Conservation (phyloP, 1,140 invertebrate genomes). For the Solenopsis fugax region DNA sequence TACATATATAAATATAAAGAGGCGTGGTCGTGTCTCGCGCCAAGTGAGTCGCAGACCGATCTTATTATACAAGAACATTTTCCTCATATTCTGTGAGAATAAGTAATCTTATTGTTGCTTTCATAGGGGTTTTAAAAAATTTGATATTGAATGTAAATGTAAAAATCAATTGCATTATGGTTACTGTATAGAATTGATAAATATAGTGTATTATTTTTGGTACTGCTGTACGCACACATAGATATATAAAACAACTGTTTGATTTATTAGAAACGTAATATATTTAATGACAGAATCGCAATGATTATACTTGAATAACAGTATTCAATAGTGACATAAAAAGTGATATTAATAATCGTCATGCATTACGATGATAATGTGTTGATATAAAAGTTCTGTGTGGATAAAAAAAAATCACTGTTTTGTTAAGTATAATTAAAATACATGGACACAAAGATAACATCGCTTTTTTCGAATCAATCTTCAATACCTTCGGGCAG, state of each 20-base stretch:
- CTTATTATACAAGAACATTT: conserved; percentile 1
- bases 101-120: not conserved
- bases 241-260: not conserved
- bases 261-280: conserved; percentile 18
- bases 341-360: conserved; percentile 15
- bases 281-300: not conserved
- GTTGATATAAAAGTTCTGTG: conserved; percentile 21
- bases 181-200: conserved; percentile 35
- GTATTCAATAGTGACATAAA: conserved; percentile 14
- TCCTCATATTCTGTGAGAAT: not conserved
- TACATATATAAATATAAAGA: not conserved
- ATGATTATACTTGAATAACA: conserved; percentile 17
- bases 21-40: too few relatives aligned
- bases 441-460: conserved; percentile 29
- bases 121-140: conserved; percentile 26
- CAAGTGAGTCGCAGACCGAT: too few relatives aligned
- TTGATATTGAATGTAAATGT: conserved; percentile 45
- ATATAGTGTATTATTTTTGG: conserved; percentile 52
- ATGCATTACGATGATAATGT: not conserved
- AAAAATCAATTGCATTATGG: not conserved
- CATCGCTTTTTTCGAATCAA: conserved; percentile 34
- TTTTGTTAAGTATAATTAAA: conserved; percentile 17
- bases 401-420: not conserved
- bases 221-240: conserved; percentile 14
- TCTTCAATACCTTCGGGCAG: conserved; percentile 88